phyloP scores from a whole-genome alignment of 2,888 invertebrate genomes.

The Mesoligia furuncula region DNA sequence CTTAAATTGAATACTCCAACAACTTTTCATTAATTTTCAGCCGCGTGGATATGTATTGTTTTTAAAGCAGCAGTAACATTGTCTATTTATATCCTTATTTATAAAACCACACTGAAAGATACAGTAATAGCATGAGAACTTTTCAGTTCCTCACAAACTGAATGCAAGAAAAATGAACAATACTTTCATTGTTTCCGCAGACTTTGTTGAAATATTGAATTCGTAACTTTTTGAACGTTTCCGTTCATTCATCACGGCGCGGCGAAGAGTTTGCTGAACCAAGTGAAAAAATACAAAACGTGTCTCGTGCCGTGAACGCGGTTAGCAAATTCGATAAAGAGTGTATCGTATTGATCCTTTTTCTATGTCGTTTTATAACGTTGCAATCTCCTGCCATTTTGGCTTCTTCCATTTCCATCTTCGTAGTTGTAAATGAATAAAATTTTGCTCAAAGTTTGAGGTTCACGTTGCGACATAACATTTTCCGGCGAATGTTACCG shows the following conservation, averaged over 20 bases:
- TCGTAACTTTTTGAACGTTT: slow-evolving; percentile 48
- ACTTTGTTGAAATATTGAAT: slow-evolving; percentile 53
- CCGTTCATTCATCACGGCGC: slow-evolving; percentile 60
- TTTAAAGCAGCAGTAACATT: not conserved
- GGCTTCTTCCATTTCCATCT: slow-evolving; percentile 27
- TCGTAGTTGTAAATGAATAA: slow-evolving; percentile 31
- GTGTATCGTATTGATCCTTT: slow-evolving; percentile 47
- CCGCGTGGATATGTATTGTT: not conserved
- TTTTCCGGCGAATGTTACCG: slow-evolving; percentile 45
- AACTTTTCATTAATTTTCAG: slow-evolving; percentile 45
- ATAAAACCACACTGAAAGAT: slow-evolving; percentile 1
- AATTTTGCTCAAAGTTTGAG: slow-evolving; percentile 24
- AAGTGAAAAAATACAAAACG: slow-evolving; percentile 62
- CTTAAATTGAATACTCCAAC: slow-evolving; percentile 43
- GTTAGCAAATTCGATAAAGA: slow-evolving; percentile 48
- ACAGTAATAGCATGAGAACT: slow-evolving; percentile 6
- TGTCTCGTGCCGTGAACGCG: slow-evolving; percentile 24
- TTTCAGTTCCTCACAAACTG: slow-evolving; percentile 26
- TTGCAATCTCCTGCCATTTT: slow-evolving; percentile 45
- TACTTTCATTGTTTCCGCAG: slow-evolving; percentile 46
- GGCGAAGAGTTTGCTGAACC: slow-evolving; percentile 61
- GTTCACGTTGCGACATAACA: slow-evolving; percentile 35
- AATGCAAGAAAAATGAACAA: slow-evolving; percentile 52
- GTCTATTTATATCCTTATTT: slow-evolving; percentile 2
- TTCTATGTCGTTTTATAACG: slow-evolving; percentile 35